Percentiles rank a stretch among this genome's conserved stretches.
phyloP scores from a whole-genome alignment of 2,797 vertebrate genomes.

The Eidolon dupreanum region DNA sequence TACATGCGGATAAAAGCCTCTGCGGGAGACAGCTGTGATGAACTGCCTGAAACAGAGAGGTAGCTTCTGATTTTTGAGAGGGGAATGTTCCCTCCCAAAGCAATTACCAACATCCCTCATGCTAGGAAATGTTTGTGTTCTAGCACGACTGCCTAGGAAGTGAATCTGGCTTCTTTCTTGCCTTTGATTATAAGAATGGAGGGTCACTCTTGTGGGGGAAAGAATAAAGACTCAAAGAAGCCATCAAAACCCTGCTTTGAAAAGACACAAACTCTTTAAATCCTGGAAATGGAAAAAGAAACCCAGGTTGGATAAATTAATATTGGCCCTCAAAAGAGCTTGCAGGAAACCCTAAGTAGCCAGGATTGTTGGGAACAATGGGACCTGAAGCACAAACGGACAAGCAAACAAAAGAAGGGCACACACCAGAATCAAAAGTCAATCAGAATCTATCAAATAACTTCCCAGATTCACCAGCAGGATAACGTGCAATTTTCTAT shows the following conservation, averaged over 20 bases:
- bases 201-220: neutral
- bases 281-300: slow-evolving; percentile 41
- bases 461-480: neutral
- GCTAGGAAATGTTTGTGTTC: slow-evolving; percentile 61
- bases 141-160: slow-evolving; percentile 56
- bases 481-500: neutral
- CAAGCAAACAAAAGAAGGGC: neutral
- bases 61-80: slow-evolving; percentile 73
- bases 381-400: neutral
- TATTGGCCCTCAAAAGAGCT: slow-evolving; percentile 28
- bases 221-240: slow-evolving; percentile 46
- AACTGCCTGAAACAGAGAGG: slow-evolving; percentile 66
- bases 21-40: slow-evolving; percentile 57
- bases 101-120: slow-evolving; percentile 65
- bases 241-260: slow-evolving; percentile 59
- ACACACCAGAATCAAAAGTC: neutral
- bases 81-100: slow-evolving; percentile 68
- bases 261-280: slow-evolving; percentile 48
- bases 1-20: slow-evolving; percentile 64
- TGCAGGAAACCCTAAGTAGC: neutral
- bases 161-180: slow-evolving; percentile 27
- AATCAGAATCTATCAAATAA: neutral
- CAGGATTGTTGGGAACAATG: neutral
- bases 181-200: slow-evolving; percentile 67
- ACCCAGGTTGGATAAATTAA: slow-evolving; percentile 34